phyloP scores from a whole-genome alignment of 2,113 vertebrate species.

The Cercopithecus mona region DNA sequence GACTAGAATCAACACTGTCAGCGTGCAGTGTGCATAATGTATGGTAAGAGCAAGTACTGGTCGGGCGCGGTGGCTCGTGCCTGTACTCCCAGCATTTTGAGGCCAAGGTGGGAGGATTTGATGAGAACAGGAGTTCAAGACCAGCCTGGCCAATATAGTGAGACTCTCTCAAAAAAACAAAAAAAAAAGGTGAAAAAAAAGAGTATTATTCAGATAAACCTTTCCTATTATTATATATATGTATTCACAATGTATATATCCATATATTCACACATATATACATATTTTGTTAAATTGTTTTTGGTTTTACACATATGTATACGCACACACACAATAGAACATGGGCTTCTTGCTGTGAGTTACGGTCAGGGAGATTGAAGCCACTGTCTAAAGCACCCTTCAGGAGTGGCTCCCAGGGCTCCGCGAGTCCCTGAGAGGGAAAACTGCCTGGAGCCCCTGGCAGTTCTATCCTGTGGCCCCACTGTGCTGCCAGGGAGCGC shows the following conservation, averaged over 20 bases:
- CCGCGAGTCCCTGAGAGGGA: background rate
- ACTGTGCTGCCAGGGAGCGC: background rate
- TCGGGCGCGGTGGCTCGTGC: rapidly evolving
- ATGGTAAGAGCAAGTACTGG: background rate
- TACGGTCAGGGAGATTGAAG: background rate
- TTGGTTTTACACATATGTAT: background rate
- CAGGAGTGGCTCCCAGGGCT: background rate
- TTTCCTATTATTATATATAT: background rate
- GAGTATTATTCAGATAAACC: background rate
- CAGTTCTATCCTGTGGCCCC: background rate
- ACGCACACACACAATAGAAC: background rate
- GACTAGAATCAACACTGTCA: background rate
- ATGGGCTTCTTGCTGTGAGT: background rate
- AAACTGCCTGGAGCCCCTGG: no score
- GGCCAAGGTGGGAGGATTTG: no score
- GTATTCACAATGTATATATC: background rate
- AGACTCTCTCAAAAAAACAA: no score
- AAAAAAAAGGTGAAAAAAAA: no score
- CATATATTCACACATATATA: background rate
- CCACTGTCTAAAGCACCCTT: background rate
- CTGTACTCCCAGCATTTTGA: no score
- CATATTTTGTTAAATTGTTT: background rate
- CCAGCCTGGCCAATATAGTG: no score
- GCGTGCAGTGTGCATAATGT: rapidly evolving
- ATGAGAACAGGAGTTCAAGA: no score